Evolutionary conservation across 2,888 invertebrate species (phyloP).

Genomic region (Melangyna quadrimaculata): DNA sequence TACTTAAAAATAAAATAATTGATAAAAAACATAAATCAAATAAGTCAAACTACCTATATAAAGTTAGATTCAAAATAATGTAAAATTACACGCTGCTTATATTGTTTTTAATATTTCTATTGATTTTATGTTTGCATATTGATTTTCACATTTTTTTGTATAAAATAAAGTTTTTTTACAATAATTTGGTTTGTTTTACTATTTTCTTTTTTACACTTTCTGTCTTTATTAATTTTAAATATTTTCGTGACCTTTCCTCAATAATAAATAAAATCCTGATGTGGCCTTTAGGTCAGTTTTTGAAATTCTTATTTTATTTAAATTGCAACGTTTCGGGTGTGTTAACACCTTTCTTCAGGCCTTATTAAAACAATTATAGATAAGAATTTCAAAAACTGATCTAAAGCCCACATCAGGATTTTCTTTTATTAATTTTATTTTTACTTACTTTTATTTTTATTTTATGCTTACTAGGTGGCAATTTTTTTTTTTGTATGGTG

Average conservation of each 20-base stretch:
- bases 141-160: conserved; percentile 30
- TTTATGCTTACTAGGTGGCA: too few species aligned
- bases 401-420: too few species aligned
- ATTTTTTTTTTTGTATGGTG: too few species aligned
- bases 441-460: conserved; percentile 25
- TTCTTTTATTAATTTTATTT: background rate
- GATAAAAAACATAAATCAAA: conserved; percentile 58
- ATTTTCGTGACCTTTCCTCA: too few species aligned
- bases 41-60: conserved; percentile 49
- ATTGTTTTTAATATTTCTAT: conserved; percentile 3
- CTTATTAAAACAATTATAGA: too few species aligned
- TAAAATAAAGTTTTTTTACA: conserved; percentile 40
- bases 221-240: background rate
- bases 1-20: conserved; percentile 50
- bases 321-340: too few species aligned
- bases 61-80: background rate
- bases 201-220: conserved; percentile 9
- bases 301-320: too few species aligned
- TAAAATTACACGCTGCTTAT: conserved; percentile 1
- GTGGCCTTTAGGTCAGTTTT: too few species aligned
- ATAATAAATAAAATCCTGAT: too few species aligned
- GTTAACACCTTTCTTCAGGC: too few species aligned
- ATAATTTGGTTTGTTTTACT: conserved; percentile 20
- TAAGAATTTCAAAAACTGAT: too few species aligned
- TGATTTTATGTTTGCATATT: conserved; percentile 18